Percentiles rank a stretch among this genome's conserved stretches.
These are phyloP conservation scores for Eilema sororculum DNA, from an alignment of 2,888 invertebrate genomes.

Conservation along the genomic window DNA sequence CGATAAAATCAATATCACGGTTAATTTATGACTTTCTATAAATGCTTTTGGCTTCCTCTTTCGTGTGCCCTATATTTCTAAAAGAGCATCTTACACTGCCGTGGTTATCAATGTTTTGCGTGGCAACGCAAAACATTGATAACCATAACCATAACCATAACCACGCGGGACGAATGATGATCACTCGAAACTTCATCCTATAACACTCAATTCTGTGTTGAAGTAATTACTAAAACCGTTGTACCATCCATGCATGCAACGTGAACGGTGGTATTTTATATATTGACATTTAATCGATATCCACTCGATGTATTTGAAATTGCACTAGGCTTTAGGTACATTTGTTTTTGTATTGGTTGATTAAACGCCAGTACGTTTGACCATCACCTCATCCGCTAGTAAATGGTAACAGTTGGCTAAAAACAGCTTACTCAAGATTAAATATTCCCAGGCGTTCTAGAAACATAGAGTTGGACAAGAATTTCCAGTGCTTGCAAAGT, in stretches of 20 bases:
- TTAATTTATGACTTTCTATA: slow-evolving; percentile 9
- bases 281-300: background rate
- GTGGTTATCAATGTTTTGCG: too few relatives aligned
- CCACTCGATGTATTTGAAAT: background rate
- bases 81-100: background rate
- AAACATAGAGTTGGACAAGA: too few relatives aligned
- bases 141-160: too few relatives aligned
- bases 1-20: slow-evolving; percentile 11
- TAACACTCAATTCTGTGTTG: background rate
- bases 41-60: slow-evolving; percentile 9
- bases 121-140: background rate
- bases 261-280: background rate
- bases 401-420: background rate
- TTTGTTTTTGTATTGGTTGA: background rate
- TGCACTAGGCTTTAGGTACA: background rate
- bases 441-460: background rate
- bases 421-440: too few relatives aligned
- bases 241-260: background rate
- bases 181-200: background rate
- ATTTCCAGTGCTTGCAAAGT: too few relatives aligned
- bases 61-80: background rate
- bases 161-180: background rate
- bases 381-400: background rate
- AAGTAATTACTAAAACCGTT: background rate
- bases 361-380: background rate